Base-by-base conservation (phyloP, 2,888 invertebrate genomes). In the Dryobota labecula region DNA sequence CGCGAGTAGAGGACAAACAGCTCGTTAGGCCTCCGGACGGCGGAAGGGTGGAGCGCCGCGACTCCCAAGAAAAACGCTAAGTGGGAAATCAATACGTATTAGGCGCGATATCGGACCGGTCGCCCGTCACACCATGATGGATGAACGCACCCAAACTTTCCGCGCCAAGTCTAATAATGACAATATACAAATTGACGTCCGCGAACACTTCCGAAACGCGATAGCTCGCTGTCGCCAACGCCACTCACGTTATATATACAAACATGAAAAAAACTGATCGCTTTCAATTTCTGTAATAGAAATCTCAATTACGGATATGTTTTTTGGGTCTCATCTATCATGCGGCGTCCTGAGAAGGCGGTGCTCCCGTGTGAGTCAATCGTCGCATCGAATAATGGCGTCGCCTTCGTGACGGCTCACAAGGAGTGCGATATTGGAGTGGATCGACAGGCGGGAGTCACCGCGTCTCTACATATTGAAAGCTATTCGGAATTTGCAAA, bases 41-140 rank as follows among this genome's bases (percentile, higher is more conserved):
- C 94, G 95, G 95, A 95, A 95, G 96, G 95, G 95, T 95, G 96
- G 94, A 95, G 94, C 94, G 92, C 91, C 90, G 88, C 92, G 92
- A 92, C 93, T 94, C 93, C 92, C 94, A 95, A 95, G 94, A 95
- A 95, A 95, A 95, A 93, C 94, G 95, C 94, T 95, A 96, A 96
- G 96, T 95, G 94, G 95, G 94, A 95, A 96, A 95, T 96, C 96
- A 96, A 96, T 96, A 96, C 94, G 94, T 95, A 95, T 95, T 95
- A 95, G 95, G 94, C 94, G 94, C 92, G 95, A 95, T 95, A 95
- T 95, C 95, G 94, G 93, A 91, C 93, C 94, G 92, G 89, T 91
- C 91, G 92, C 92, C 92, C 95, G 95, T 95, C 95, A 94, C 92
- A 88, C 92, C 90, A 95, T 96, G 96, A 96, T 96, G 95, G 96